A percentile compares a stretch with the other conserved stretches of the same genome.
Evolutionary conservation across 2,797 vertebrate genomes (phyloP).

Genomic region (Momotus momota): DNA sequence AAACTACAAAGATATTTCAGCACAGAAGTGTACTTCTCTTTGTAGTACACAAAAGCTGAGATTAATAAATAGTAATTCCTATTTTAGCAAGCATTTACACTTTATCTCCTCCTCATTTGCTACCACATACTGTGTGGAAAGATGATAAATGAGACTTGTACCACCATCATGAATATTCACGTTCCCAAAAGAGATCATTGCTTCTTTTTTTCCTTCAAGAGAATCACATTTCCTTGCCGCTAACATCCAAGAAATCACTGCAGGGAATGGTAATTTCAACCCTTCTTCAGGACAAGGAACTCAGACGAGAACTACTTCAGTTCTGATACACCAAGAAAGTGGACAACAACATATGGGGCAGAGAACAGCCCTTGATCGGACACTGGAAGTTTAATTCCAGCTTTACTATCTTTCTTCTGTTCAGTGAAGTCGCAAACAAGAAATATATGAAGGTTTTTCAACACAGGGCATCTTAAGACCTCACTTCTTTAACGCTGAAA

Average conservation of each 20-base stretch:
- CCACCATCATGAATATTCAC: slow-evolving; percentile 35
- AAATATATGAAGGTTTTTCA: not conserved
- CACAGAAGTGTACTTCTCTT: not conserved
- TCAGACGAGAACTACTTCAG: not conserved
- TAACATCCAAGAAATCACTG: not conserved
- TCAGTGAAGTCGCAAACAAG: not conserved
- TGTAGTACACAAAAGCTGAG: not conserved
- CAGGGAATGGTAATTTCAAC: not conserved
- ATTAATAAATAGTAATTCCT: slow-evolving; percentile 59
- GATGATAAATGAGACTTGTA: slow-evolving; percentile 39
- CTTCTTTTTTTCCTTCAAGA: not conserved
- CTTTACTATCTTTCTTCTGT: not conserved
- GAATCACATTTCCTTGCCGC: slow-evolving; percentile 4
- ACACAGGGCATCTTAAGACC: not conserved
- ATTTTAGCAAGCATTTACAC: slow-evolving; percentile 18
- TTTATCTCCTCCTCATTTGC: slow-evolving; percentile 21
- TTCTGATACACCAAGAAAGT: not conserved
- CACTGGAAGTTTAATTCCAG: not conserved
- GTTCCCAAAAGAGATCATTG: not conserved
- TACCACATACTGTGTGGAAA: not conserved
- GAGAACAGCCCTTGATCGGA: not conserved
- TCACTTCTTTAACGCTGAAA: not conserved
- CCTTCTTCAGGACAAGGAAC: not conserved
- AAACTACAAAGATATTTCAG: slow-evolving; percentile 8
- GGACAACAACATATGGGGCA: not conserved